Base-by-base conservation (phyloP, 2,888 invertebrate species). In the Papilio gigon region DNA sequence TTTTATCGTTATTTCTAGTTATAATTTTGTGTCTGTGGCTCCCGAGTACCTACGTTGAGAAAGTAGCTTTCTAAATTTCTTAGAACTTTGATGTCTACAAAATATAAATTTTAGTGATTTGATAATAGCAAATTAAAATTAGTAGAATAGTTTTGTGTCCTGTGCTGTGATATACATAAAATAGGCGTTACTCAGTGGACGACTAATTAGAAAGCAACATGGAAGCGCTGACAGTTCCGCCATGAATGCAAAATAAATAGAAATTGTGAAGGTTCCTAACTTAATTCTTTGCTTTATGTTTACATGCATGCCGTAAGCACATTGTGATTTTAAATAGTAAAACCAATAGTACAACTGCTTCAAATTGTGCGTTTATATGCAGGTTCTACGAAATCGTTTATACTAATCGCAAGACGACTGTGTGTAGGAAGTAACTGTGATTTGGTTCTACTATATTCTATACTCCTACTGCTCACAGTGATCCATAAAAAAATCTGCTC, bases 201-300 rank as follows among this genome's bases (percentile, higher is more conserved):
- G 73, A 76, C 76, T 69, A 75, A 75, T 77, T 78, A 92, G 92
- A 92, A 92, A 92, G 92, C 92, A 92, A 92, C 92, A 92, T 92
- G 92, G 92, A 92, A 92, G 92, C 90, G 84, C 84, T 92, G 92
- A 92, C 92, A 92, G 92, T 92, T 92, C 92, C 92, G 92, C 92
- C 92, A 92, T 92, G 92, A 92, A 92, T 90, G 92, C 92, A 92
- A 92, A 92, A 92, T 92, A 92, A 92, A 92, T 92, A 92, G 88
- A 89, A 89, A 90, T 87, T 90, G 83, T 83, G 83, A 84, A 90
- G 91, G 90, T 90, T 83, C 76, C 67, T 70, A 74, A 72, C 65
- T 66, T 70, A 59, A 65, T 72, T 73, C 59, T 73, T 65, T 65
- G 47, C 47, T 37, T 56, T 50, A 61, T 44, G 60, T 67, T 53